These are phyloP conservation scores for Pelodiscus sinensis DNA, from an alignment of 2,113 vertebrate species.

Conservation along the genomic window DNA sequence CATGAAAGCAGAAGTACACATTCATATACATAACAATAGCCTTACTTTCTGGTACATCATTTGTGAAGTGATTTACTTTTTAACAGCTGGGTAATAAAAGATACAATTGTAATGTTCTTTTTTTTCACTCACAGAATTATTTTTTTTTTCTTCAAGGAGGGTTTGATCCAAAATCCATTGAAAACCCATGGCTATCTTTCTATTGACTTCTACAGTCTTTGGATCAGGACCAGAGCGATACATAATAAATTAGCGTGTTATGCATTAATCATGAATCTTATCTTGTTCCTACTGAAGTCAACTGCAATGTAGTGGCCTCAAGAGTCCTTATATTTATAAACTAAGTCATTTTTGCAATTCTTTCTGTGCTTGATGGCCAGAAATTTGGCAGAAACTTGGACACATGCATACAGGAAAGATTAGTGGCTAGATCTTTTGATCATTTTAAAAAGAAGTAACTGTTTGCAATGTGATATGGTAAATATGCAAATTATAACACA, in stretches of 20 bases:
- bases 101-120: conserved; percentile 21
- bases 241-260: background rate
- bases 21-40: conserved; percentile 34
- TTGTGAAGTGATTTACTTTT: conserved; percentile 56
- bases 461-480: background rate
- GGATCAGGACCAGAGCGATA: background rate
- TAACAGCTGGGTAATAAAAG: conserved; percentile 55
- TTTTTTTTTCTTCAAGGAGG: conserved; percentile 16
- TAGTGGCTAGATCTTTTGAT: background rate
- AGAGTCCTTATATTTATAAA: background rate
- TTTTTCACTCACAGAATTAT: conserved; percentile 35
- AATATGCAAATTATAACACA: background rate
- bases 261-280: background rate
- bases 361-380: background rate
- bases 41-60: conserved; percentile 48
- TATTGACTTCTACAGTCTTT: background rate
- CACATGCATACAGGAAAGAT: background rate
- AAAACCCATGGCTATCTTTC: conserved; percentile 51
- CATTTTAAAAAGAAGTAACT: background rate
- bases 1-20: background rate
- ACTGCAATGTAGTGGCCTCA: rapidly evolving
- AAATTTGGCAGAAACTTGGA: conserved; percentile 6
- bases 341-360: background rate
- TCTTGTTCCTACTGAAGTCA: background rate
- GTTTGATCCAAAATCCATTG: background rate